Percentiles rank a stretch among this genome's conserved stretches.
Conservation (phyloP, 2,113 vertebrate genomes). For the Coturnix japonica region DNA sequence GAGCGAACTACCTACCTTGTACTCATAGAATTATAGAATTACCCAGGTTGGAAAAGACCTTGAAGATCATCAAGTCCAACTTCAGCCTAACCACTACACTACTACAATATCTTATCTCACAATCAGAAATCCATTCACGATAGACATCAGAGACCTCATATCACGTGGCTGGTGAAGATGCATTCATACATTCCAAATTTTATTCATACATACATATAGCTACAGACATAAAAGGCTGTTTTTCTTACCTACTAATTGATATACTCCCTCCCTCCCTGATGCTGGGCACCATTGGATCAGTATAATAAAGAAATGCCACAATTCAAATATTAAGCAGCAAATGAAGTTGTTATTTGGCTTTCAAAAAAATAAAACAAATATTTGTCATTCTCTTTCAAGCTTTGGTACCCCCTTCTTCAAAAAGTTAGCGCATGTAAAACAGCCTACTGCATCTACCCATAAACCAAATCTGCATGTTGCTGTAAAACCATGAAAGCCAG, state of each 20-base stretch:
- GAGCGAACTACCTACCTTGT: not conserved
- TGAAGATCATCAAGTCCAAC: no score
- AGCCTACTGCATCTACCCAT: not conserved
- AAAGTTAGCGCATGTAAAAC: not conserved
- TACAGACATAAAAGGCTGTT: accelerated
- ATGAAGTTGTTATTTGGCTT: not conserved
- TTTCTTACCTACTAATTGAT: not conserved
- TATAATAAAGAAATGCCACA: not conserved
- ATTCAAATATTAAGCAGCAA: not conserved
- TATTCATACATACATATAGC: not conserved
- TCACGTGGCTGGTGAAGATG: not conserved
- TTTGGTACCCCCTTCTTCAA: not conserved
- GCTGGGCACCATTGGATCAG: not conserved
- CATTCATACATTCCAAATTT: not conserved
- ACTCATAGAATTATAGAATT: no score
- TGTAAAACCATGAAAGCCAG: not conserved
- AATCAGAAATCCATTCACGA: not conserved
- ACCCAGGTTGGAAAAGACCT: no score
- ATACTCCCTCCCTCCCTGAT: not conserved
- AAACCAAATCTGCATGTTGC: not conserved
- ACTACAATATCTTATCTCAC: not conserved
- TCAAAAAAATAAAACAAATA: not conserved
- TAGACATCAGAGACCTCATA: not conserved
- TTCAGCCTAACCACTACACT: no score
- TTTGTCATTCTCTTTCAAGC: not conserved